Evolutionary conservation across 2,888 invertebrate genomes (phyloP).

Genomic region (Dolichomitus sp.): DNA sequence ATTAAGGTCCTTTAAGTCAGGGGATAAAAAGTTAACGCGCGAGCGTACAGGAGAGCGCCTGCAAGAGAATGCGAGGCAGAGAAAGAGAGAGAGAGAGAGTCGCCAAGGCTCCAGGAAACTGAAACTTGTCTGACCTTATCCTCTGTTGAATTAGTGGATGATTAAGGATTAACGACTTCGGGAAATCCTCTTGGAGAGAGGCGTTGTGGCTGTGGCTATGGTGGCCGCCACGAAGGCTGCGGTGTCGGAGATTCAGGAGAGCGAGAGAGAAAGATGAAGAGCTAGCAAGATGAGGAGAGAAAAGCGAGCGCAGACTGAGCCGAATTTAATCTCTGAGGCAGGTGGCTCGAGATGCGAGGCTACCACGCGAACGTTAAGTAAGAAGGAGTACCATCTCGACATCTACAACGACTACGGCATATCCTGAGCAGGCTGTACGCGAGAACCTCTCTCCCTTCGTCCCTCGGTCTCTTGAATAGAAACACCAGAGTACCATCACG

Average conservation of each 20-base stretch:
- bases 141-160: slow-evolving; percentile 70
- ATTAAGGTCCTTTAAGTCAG: slow-evolving; percentile 54
- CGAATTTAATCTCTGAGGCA: slow-evolving; percentile 68
- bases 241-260: slow-evolving; percentile 50
- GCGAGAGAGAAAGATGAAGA: not conserved
- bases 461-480: slow-evolving; percentile 46
- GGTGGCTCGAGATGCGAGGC: slow-evolving; percentile 61
- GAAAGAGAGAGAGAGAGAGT: slow-evolving; percentile 10
- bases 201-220: slow-evolving; percentile 46
- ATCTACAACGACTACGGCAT: slow-evolving; percentile 48
- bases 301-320: slow-evolving; percentile 64
- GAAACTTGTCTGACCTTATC: slow-evolving; percentile 69
- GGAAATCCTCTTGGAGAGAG: slow-evolving; percentile 54
- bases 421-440: slow-evolving; percentile 5
- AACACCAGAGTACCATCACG: slow-evolving; percentile 52
- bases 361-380: slow-evolving; percentile 66
- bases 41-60: slow-evolving; percentile 20
- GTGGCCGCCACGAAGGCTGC: slow-evolving; percentile 33
- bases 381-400: slow-evolving; percentile 67
- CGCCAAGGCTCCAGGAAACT: slow-evolving; percentile 67
- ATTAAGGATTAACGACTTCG: slow-evolving; percentile 74
- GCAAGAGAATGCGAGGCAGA: not conserved
- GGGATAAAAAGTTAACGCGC: slow-evolving; percentile 56
- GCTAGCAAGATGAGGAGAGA: slow-evolving; percentile 23
- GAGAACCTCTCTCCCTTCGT: slow-evolving; percentile 8